Percentiles rank a stretch among this genome's conserved stretches.
These are phyloP conservation scores for Napeogenes inachia DNA, from an alignment of 2,888 invertebrate genomes.

Conservation along the genomic window DNA sequence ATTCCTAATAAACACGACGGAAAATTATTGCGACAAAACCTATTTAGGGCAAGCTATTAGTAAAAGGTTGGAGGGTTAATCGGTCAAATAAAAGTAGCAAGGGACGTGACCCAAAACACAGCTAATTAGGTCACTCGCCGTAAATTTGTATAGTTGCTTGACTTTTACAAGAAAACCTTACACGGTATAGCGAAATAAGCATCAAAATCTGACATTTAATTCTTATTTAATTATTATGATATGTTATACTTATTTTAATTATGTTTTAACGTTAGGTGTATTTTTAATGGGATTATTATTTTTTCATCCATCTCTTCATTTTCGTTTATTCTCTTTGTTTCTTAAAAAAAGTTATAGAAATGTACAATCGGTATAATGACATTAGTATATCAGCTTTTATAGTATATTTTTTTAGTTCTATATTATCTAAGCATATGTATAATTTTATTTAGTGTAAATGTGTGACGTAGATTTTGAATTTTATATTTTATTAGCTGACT, in stretches of 20 bases:
- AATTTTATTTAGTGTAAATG: background rate
- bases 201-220: background rate
- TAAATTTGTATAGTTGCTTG: constrained; percentile 10
- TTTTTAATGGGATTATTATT: too few relatives aligned
- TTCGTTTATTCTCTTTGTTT: too few relatives aligned
- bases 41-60: constrained; percentile 18
- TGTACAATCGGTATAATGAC: too few relatives aligned
- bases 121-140: constrained; percentile 23
- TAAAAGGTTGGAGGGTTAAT: constrained; percentile 24
- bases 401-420: too few relatives aligned
- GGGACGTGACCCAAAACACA: constrained; percentile 23
- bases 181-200: background rate
- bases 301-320: too few relatives aligned
- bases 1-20: constrained; percentile 16
- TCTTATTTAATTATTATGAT: background rate
- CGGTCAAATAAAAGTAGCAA: constrained; percentile 24
- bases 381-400: too few relatives aligned
- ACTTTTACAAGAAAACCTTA: constrained; percentile 7
- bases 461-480: background rate
- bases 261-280: too few relatives aligned
- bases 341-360: too few relatives aligned
- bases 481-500: background rate
- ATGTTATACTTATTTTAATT: too few relatives aligned
- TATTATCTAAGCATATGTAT: too few relatives aligned
- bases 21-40: constrained; percentile 16